Percentiles rank a stretch among this genome's conserved stretches.
Conservation (phyloP, 2,113 vertebrate genomes). For the Takifugu flavidus region DNA sequence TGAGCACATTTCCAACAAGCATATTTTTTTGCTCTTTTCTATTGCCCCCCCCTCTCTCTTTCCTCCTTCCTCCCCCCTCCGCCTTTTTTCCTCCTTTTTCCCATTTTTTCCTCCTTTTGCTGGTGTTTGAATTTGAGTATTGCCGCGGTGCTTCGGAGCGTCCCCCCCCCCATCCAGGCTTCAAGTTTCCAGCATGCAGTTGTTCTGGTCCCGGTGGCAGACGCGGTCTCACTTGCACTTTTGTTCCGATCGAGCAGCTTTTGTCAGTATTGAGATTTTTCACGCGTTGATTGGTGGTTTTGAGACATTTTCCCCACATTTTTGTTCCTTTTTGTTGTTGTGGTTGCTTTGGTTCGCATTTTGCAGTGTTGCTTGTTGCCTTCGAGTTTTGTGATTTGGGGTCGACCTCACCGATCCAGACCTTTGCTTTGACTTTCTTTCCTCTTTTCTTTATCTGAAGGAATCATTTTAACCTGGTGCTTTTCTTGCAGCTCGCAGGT, state of each 20-base stretch:
- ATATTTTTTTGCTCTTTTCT: slow-evolving; percentile 84
- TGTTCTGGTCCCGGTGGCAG: slow-evolving; percentile 78
- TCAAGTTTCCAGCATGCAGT: slow-evolving; percentile 95
- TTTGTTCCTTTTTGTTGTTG: slow-evolving; percentile 61
- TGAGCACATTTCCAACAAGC: slow-evolving; percentile 87
- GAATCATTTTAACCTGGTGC: slow-evolving; percentile 84
- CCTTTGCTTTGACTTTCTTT: slow-evolving; percentile 79
- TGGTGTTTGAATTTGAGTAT: slow-evolving; percentile 86
- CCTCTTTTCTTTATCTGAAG: slow-evolving; percentile 73
- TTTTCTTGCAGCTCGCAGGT: slow-evolving; percentile 89
- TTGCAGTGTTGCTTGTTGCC: slow-evolving; percentile 84
- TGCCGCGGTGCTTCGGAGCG: slow-evolving; percentile 87
- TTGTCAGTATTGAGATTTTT: slow-evolving; percentile 75
- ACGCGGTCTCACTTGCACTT: slow-evolving; percentile 76
- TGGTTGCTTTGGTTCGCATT: slow-evolving; percentile 81
- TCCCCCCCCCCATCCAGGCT: slow-evolving; percentile 84
- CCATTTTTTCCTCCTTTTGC: slow-evolving; percentile 80
- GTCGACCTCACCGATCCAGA: slow-evolving; percentile 78
- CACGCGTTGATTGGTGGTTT: slow-evolving; percentile 82
- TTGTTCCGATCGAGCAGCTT: slow-evolving; percentile 79
- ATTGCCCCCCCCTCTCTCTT: slow-evolving; percentile 86
- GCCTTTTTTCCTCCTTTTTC: slow-evolving; percentile 35
- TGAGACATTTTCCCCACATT: slow-evolving; percentile 71
- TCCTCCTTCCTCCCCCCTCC: too few relatives aligned
- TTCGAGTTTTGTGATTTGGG: slow-evolving; percentile 91